These are phyloP conservation scores for Xiphorhynchus elegans DNA, from an alignment of 2,113 vertebrate species.

Conservation along the genomic window DNA sequence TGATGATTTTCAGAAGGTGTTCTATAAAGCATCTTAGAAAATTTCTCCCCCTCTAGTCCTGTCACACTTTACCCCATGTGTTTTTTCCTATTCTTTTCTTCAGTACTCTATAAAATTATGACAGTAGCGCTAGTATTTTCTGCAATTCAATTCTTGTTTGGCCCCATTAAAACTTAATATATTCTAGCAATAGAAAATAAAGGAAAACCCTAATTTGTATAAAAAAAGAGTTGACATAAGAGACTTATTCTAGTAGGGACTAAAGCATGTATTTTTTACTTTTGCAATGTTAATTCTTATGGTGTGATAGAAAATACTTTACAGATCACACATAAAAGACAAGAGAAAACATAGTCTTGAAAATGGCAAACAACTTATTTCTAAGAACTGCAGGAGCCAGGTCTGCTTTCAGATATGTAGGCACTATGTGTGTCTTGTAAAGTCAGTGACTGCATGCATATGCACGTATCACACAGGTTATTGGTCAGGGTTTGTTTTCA, in stretches of 20 bases:
- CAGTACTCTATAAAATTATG: slow-evolving; percentile 7
- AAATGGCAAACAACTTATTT: background rate
- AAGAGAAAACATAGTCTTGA: background rate
- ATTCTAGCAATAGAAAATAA: slow-evolving; percentile 7
- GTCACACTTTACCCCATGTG: background rate
- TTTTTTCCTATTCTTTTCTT: background rate
- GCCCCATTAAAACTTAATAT: slow-evolving; percentile 58
- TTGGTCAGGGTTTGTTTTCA: background rate
- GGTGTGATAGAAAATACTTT: background rate
- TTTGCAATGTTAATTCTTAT: background rate
- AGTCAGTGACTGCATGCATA: background rate
- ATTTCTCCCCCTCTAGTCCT: background rate
- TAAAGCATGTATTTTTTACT: background rate
- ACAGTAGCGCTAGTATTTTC: slow-evolving; percentile 30
- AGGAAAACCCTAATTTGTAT: slow-evolving; percentile 49
- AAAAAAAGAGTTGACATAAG: slow-evolving; percentile 31
- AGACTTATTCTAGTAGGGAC: background rate
- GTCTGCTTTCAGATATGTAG: background rate
- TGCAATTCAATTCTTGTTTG: slow-evolving; percentile 46
- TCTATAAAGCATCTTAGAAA: background rate
- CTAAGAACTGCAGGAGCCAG: background rate
- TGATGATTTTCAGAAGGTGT: background rate
- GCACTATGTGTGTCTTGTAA: background rate
- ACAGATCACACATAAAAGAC: background rate
- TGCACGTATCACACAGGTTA: background rate